These are phyloP conservation scores for Etheostoma nigrum DNA, from an alignment of 2,797 vertebrate genomes.

Conservation along the genomic window DNA sequence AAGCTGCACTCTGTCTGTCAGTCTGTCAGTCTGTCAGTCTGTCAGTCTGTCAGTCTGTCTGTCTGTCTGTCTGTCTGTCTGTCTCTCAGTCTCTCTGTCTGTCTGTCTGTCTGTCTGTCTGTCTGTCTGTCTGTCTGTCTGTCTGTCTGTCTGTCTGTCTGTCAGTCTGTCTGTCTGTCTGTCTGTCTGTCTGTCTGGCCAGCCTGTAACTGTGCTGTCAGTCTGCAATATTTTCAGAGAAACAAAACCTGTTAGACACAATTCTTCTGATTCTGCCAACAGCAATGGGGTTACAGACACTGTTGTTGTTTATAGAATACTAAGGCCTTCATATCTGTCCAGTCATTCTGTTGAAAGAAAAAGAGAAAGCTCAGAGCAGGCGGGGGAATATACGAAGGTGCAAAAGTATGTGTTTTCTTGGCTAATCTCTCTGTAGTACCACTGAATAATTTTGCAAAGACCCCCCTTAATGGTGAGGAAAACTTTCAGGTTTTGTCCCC, in stretches of 20 bases:
- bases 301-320: constrained; percentile 1
- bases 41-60: not conserved
- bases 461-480: constrained; percentile 7
- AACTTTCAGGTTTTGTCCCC: constrained; percentile 11
- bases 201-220: not conserved
- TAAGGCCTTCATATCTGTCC: constrained; percentile 8
- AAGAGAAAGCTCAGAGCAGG: not conserved
- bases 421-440: not conserved
- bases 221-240: not conserved
- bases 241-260: not conserved
- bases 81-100: not conserved
- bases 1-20: not conserved
- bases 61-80: not conserved
- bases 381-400: not conserved
- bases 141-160: too few species aligned
- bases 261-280: not conserved
- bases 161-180: too few species aligned
- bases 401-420: not conserved
- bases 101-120: not conserved
- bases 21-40: not conserved
- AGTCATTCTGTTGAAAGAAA: constrained; percentile 13
- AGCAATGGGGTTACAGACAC: not conserved
- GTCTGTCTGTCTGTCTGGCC: not conserved
- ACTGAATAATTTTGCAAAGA: not conserved
- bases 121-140: too few species aligned